Conservation (phyloP, 2,888 invertebrate species). For the Ashinkailepas kermadecensis region DNA sequence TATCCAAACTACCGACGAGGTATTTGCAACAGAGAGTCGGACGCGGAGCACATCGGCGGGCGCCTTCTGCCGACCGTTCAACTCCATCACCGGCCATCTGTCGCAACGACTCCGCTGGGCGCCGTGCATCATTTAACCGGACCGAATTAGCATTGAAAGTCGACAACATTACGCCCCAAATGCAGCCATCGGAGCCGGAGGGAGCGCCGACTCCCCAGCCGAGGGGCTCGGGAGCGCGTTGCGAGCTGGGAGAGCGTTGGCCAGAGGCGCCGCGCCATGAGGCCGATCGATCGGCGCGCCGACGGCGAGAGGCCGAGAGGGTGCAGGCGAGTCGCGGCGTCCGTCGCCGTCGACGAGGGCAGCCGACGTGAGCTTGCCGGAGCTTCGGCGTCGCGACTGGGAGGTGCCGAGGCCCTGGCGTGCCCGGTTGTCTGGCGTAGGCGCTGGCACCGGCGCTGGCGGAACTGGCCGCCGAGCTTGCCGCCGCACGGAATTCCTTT, state of each 20-base stretch:
- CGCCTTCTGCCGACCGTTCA: neutral
- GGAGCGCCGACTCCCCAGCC: neutral
- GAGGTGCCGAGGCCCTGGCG: too few relatives aligned
- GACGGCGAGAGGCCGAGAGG: neutral
- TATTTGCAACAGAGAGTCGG: neutral
- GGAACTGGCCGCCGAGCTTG: too few relatives aligned
- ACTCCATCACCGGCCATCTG: neutral
- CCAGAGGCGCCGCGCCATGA: neutral
- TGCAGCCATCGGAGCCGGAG: neutral
- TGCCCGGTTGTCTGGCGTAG: too few relatives aligned
- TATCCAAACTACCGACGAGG: too few relatives aligned
- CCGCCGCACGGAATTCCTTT: too few relatives aligned
- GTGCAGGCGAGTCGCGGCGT: neutral
- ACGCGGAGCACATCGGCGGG: neutral
- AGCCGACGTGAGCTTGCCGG: too few relatives aligned
- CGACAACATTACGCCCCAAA: neutral
- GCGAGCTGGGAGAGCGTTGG: neutral
- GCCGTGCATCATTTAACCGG: neutral
- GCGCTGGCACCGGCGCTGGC: too few relatives aligned
- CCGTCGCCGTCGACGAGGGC: neutral
- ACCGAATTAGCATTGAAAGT: constrained; percentile 6
- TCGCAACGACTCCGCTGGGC: neutral
- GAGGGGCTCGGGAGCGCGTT: neutral
- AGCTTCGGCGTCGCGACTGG: too few relatives aligned
- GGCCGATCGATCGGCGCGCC: neutral